Base-by-base conservation (phyloP, 1,140 invertebrate genomes). In the Cotesia chilonis region DNA sequence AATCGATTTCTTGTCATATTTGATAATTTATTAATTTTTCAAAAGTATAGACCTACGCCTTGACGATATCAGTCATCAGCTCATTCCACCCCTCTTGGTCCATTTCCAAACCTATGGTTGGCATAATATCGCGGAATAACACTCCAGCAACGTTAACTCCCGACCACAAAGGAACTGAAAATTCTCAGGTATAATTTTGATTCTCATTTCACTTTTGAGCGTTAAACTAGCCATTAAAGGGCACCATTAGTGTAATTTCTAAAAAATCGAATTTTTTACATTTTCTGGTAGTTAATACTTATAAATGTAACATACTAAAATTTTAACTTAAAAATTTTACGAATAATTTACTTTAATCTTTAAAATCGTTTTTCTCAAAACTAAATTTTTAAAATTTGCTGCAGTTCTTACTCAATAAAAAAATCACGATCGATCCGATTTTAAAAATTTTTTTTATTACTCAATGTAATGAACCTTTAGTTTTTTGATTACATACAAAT, bases 121-220 rank as follows among this genome's bases (percentile, higher is more conserved):
- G 86, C 37, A 89, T 81, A 3, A 90, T 75, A 51, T 91, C 89
- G 28, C 85, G 85, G 14, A 92, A 83, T 47, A 88, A 84, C 12
- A 91, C 88, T 17, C 91, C 91, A 64, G 89, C 90, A 2, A 92
- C 85, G 75, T 89, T 92, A 9, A 92, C 89, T 61, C 90, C 88
- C 14, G 90, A 91, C 91, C 91, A 92, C 51, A 92, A 85, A 51
- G 91, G 89, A 73, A 92, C 91, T 91, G 70, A 71, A 63, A 70
- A 61, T 17, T 17, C 10, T 35, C 28, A 28, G 28, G 2, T 28
- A 28, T 28, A 28, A 28, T 28, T 28, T 28, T 28, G 28, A 28
- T 28, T 28, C 3, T 28, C 28, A 28, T 28, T 28, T 28, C 3
- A 1, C 1, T 28, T 28, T 28, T 28, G 28, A 28, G 28, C 1